Conservation (phyloP, 2,797 vertebrate species). For the Thripadectes ignobilis region DNA sequence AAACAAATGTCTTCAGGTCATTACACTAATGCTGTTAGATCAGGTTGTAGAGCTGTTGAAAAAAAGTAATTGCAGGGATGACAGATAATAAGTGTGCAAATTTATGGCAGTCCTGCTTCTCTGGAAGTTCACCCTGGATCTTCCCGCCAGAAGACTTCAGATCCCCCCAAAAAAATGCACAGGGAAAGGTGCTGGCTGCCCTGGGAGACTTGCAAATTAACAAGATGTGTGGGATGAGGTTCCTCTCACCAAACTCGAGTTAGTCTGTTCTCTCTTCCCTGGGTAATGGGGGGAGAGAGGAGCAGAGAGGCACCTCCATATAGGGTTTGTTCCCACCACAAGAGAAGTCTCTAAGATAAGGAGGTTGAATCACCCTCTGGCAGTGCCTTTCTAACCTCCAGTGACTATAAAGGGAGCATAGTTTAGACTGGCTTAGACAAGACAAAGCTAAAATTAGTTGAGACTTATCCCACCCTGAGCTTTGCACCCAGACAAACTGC, state of each 20-base stretch:
- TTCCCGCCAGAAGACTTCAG: background rate
- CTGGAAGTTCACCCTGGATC: background rate
- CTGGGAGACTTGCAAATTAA: background rate
- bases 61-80: background rate
- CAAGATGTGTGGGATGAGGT: background rate
- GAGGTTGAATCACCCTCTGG: slow-evolving; percentile 31
- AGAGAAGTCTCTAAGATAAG: slow-evolving; percentile 26
- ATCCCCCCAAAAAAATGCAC: background rate
- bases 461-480: background rate
- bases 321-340: background rate
- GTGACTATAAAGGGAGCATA: slow-evolving; percentile 6
- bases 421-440: slow-evolving; percentile 38
- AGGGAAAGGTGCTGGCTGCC: background rate
- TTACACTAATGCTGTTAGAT: background rate
- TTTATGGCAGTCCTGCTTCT: background rate
- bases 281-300: background rate
- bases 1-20: background rate
- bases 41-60: background rate
- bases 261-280: background rate
- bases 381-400: background rate
- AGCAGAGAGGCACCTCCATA: background rate
- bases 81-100: background rate
- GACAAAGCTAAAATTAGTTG: slow-evolving; percentile 56
- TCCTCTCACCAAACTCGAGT: background rate
- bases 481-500: background rate